Percentiles rank a stretch among this genome's conserved stretches.
Conservation (phyloP, 2,113 vertebrate genomes). For the Columbina picui region DNA sequence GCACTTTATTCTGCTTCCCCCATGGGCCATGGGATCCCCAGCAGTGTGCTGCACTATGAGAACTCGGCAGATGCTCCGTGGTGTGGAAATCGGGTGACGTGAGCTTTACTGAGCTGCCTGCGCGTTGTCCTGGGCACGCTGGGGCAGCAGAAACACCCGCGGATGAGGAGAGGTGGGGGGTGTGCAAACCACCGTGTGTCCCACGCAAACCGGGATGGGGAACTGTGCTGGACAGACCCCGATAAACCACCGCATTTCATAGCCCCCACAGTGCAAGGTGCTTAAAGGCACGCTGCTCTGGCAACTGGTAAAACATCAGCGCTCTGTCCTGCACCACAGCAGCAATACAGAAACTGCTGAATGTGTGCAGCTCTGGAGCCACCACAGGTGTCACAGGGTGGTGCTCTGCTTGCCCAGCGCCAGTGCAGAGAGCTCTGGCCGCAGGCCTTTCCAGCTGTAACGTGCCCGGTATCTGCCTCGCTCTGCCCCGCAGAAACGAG, state of each 20-base stretch:
- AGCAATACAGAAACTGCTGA: background rate
- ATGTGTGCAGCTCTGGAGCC: background rate
- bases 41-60: rapidly evolving
- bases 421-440: background rate
- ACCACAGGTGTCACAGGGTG: rapidly evolving
- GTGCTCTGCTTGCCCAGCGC: background rate
- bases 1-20: background rate
- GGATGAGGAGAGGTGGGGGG: background rate
- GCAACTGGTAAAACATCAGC: background rate
- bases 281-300: background rate
- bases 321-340: background rate
- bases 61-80: background rate
- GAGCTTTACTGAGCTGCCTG: background rate
- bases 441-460: background rate
- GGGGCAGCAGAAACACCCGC: background rate
- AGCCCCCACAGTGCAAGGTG: background rate
- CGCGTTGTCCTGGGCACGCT: background rate
- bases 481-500: rapidly evolving
- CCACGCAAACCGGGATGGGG: background rate
- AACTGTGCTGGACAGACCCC: background rate
- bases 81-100: background rate
- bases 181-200: background rate
- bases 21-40: background rate
- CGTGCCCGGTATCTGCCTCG: rapidly evolving
- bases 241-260: background rate